These are phyloP conservation scores for Hydra vulgaris DNA, from an alignment of 30 jellyfish, hydroid and myxozoan species.

Conservation along the genomic window DNA sequence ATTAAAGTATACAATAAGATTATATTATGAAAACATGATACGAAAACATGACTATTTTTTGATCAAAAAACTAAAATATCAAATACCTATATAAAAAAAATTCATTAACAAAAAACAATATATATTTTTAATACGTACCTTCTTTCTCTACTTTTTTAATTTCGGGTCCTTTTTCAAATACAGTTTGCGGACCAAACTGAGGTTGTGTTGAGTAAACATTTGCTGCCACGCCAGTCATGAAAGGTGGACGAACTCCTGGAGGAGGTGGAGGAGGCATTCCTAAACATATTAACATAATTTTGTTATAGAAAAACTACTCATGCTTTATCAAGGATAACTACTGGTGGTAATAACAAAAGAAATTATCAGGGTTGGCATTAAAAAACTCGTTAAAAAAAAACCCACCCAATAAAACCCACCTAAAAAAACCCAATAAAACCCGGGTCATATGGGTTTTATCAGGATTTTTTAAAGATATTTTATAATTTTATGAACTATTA, in stretches of 20 bases:
- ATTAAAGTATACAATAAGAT: too few species aligned
- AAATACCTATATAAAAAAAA: too few species aligned
- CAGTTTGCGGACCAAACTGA: constrained; percentile 25
- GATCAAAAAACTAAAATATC: too few species aligned
- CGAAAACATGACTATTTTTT: too few species aligned
- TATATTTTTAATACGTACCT: too few species aligned
- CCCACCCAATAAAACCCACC: too few species aligned
- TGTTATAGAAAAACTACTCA: not conserved
- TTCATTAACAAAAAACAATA: too few species aligned
- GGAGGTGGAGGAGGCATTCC: constrained; percentile 25
- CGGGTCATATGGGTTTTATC: too few species aligned
- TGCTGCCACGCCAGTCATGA: not conserved
- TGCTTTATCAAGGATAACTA: not conserved
- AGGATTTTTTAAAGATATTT: too few species aligned
- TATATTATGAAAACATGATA: too few species aligned
- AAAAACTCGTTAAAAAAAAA: constrained; percentile 33
- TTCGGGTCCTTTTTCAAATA: constrained; percentile 32
- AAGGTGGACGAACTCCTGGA: constrained; percentile 29
- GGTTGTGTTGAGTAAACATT: not conserved
- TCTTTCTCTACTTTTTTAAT: constrained; percentile 23
- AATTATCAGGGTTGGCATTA: constrained; percentile 47
- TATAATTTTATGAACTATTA: too few species aligned
- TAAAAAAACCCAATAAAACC: too few species aligned
- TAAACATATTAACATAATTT: not conserved
- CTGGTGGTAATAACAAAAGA: not conserved